Evolutionary conservation across 1,140 invertebrate species (phyloP).

Genomic region (Euglossa dilemma): DNA sequence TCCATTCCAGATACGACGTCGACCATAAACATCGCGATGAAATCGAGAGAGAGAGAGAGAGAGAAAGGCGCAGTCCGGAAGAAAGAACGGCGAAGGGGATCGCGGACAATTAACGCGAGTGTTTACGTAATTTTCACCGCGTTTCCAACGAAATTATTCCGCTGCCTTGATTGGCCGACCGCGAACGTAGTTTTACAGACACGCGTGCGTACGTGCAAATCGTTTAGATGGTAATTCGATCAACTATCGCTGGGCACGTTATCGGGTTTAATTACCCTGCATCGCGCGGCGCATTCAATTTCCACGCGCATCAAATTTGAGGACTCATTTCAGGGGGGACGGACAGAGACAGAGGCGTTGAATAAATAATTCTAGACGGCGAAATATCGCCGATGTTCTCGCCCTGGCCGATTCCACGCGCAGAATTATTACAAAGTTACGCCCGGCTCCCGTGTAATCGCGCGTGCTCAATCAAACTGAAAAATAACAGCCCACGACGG

Average conservation of each 20-base stretch:
- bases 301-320: constrained; percentile 12
- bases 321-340: background rate
- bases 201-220: background rate
- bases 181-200: background rate
- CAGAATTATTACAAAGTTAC: background rate
- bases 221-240: constrained; percentile 40
- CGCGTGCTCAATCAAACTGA: background rate
- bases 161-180: background rate
- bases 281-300: constrained; percentile 15
- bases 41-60: background rate
- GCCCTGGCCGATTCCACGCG: background rate
- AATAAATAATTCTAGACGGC: constrained; percentile 8
- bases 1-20: background rate
- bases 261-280: constrained; percentile 26
- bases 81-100: background rate
- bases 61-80: background rate
- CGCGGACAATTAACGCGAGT: background rate
- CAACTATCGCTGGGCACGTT: constrained; percentile 14
- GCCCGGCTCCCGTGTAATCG: background rate
- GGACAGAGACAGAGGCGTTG: too few relatives aligned
- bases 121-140: constrained; percentile 28
- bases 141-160: constrained; percentile 4
- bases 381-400: background rate
- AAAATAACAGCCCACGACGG: background rate
- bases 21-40: background rate